phyloP scores from a whole-genome alignment of 2,888 invertebrate genomes.

The Cremastinae sp. region DNA sequence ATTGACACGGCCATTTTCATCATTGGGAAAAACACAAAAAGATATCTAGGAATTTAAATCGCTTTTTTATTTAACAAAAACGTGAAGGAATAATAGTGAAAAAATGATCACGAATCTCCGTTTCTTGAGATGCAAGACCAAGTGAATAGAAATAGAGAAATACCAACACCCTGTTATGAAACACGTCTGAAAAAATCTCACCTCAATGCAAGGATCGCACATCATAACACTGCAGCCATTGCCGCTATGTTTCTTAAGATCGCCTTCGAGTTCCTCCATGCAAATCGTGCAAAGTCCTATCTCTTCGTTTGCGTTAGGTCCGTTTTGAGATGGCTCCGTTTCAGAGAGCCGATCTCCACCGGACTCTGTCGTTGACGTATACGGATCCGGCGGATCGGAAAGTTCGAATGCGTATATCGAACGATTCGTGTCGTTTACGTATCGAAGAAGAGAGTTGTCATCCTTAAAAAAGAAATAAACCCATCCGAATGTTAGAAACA shows the following conservation, averaged over 20 bases:
- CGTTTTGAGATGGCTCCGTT: conserved; percentile 68
- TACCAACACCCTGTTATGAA: conserved; percentile 7
- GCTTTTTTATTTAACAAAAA: conserved; percentile 1
- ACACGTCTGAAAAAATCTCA: conserved; percentile 69
- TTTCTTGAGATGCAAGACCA: background rate
- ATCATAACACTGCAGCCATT: conserved; percentile 82
- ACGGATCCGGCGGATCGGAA: conserved; percentile 75
- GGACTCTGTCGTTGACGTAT: conserved; percentile 65
- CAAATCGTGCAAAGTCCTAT: conserved; percentile 82
- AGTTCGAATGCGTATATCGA: conserved; percentile 81
- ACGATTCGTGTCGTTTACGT: conserved; percentile 81
- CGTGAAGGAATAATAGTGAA: conserved; percentile 16
- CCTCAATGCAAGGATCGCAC: conserved; percentile 83
- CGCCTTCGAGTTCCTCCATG: conserved; percentile 82
- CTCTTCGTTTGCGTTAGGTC: conserved; percentile 72
- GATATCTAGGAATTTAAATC: background rate
- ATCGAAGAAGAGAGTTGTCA: conserved; percentile 81
- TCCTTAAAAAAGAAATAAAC: conserved; percentile 80
- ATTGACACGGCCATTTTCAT: conserved; percentile 85
- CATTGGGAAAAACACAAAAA: conserved; percentile 70
- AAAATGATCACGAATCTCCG: background rate
- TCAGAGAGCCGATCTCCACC: conserved; percentile 69
- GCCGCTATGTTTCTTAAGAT: conserved; percentile 82
- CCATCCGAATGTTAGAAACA: conserved; percentile 1
- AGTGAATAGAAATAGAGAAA: background rate